Conservation (phyloP, 1,140 invertebrate species). For the Leptinotarsa texana region DNA sequence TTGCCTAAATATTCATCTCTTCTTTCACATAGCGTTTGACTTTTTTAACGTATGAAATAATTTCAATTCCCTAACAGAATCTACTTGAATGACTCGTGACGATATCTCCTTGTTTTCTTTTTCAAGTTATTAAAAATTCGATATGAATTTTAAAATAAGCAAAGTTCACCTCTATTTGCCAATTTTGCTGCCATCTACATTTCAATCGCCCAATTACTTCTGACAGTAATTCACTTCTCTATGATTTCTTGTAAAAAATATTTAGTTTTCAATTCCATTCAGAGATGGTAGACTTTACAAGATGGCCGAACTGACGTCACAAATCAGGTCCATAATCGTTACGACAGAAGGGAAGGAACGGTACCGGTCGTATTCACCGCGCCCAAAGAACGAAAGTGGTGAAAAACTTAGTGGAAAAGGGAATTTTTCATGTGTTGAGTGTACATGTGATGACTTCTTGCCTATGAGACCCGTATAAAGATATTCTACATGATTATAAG, state of each 20-base stretch:
- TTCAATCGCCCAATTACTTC: too few species aligned
- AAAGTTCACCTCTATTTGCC: too few species aligned
- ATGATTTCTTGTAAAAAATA: not conserved
- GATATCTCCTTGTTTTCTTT: too few species aligned
- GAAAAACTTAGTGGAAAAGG: conserved; percentile 39
- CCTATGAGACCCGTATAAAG: conserved; percentile 38
- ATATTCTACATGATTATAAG: conserved; percentile 43
- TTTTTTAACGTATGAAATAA: too few species aligned
- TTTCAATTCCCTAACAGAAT: too few species aligned
- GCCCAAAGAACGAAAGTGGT: conserved; percentile 37
- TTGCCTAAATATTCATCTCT: too few species aligned
- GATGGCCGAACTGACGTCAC: conserved; percentile 51
- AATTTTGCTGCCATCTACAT: too few species aligned
- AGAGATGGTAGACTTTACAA: not conserved
- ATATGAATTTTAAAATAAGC: too few species aligned
- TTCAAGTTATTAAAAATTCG: too few species aligned
- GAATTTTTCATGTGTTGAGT: conserved; percentile 37
- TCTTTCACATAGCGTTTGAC: too few species aligned
- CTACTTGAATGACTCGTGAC: too few species aligned
- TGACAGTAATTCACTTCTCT: not conserved
- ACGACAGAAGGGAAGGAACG: conserved; percentile 44
- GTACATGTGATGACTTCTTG: conserved; percentile 35
- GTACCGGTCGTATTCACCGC: conserved; percentile 45
- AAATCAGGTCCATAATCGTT: conserved; percentile 52
- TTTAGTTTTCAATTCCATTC: not conserved